These are phyloP conservation scores for Plecturocebus donacophilus DNA, from an alignment of 2,113 vertebrate genomes.

Conservation along the genomic window DNA sequence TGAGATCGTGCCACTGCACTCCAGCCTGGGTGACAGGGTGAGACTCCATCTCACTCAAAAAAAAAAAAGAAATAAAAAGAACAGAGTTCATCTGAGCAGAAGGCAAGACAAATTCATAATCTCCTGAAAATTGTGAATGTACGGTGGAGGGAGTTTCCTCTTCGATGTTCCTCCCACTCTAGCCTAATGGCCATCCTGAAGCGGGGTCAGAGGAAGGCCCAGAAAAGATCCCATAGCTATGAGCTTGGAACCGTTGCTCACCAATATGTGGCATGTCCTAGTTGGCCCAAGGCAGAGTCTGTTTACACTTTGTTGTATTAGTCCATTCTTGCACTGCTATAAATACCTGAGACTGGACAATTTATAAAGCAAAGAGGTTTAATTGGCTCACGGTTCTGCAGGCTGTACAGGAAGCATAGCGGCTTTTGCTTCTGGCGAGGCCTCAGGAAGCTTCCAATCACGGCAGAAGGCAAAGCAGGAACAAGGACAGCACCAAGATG, in stretches of 20 bases:
- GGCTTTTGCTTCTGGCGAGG: too few relatives aligned
- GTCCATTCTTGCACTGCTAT: too few relatives aligned
- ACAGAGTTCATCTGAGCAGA: not conserved
- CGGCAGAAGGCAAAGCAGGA: too few relatives aligned
- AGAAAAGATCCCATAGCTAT: not conserved
- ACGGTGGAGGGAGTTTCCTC: not conserved
- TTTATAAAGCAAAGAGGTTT: too few relatives aligned
- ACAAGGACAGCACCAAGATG: too few relatives aligned
- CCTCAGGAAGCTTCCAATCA: too few relatives aligned
- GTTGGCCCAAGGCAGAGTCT: not conserved
- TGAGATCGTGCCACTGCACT: too few relatives aligned
- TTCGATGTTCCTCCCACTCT: not conserved
- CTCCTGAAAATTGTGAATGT: not conserved
- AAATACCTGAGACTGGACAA: too few relatives aligned
- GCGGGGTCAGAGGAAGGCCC: not conserved
- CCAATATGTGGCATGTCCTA: not conserved
- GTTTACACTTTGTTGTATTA: not conserved
- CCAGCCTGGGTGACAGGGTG: too few relatives aligned
- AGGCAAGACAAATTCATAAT: not conserved
- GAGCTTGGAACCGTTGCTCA: not conserved
- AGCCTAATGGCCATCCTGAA: not conserved
- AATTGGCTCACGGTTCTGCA: too few relatives aligned
- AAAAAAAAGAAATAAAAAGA: not conserved
- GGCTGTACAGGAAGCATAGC: too few relatives aligned
- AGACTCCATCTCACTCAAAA: too few relatives aligned